phyloP scores from a whole-genome alignment of 2,113 vertebrate species.

The Macrotis lagotis region DNA sequence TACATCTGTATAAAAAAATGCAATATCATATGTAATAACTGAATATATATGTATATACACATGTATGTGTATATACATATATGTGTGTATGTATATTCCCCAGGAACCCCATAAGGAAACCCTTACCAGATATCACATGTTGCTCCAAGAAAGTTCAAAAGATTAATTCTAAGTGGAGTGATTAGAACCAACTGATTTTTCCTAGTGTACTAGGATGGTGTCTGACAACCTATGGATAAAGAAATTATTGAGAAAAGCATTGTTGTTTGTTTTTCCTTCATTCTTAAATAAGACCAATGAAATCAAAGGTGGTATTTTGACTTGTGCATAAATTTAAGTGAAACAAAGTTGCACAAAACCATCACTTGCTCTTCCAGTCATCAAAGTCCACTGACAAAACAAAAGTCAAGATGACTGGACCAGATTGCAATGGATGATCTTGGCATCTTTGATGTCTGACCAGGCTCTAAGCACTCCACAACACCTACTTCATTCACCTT shows the following conservation, averaged over 20 bases:
- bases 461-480: no score
- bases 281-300: not conserved
- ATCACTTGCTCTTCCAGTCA: not conserved
- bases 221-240: not conserved
- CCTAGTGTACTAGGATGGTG: not conserved
- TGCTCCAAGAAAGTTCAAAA: conserved; percentile 13
- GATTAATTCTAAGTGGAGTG: conserved; percentile 37
- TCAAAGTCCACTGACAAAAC: not conserved
- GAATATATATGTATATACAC: conserved; percentile 12
- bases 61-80: not conserved
- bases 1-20: not conserved
- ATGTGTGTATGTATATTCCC: conserved; percentile 8
- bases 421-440: not conserved
- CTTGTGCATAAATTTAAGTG: not conserved
- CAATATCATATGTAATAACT: conserved; percentile 23
- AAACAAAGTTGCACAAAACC: not conserved
- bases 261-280: not conserved
- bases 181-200: conserved; percentile 24
- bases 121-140: conserved; percentile 30
- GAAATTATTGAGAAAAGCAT: not conserved
- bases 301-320: not conserved
- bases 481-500: no score
- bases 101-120: conserved; percentile 40
- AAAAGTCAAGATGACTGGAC: not conserved
- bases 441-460: not conserved